These are phyloP conservation scores for Lophius americanus DNA, from an alignment of 2,797 vertebrate genomes.

Conservation along the genomic window DNA sequence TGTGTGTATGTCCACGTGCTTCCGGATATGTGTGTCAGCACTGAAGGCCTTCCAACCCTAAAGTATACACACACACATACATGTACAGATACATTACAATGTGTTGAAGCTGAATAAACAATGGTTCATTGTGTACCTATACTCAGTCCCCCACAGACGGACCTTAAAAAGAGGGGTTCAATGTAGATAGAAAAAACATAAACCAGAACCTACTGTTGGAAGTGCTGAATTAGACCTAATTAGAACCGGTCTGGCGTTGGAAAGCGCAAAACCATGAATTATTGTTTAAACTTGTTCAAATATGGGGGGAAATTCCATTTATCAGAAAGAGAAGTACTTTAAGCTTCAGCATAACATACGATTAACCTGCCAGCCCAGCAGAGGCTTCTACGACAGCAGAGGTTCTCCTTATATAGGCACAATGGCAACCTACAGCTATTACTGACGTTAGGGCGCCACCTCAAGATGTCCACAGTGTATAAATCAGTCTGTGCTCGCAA, in stretches of 20 bases:
- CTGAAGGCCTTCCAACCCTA: conserved; percentile 58
- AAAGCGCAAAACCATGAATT: conserved; percentile 55
- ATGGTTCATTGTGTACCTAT: conserved; percentile 43
- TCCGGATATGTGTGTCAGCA: conserved; percentile 17
- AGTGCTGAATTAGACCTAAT: conserved; percentile 58
- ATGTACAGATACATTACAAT: conserved; percentile 28
- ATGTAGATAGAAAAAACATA: conserved; percentile 6
- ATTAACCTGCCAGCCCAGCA: conserved; percentile 69
- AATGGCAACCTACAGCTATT: conserved; percentile 32
- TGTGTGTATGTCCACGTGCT: conserved; percentile 8
- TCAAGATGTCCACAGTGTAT: conserved; percentile 38
- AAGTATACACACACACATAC: conserved; percentile 41
- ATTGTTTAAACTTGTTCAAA: conserved; percentile 70
- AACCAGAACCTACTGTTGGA: conserved; percentile 39
- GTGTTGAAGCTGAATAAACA: conserved; percentile 74
- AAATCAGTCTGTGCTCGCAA: conserved; percentile 46
- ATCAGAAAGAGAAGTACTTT: conserved; percentile 59
- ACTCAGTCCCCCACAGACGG: conserved; percentile 16
- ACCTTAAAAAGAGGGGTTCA: conserved; percentile 40
- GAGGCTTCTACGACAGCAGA: conserved; percentile 42
- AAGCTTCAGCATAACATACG: conserved; percentile 57
- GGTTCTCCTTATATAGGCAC: conserved; percentile 68
- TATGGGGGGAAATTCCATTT: conserved; percentile 61
- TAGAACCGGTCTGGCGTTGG: conserved; percentile 49
- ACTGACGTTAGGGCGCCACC: conserved; percentile 32